Percentiles rank a stretch among this genome's conserved stretches.
Conservation (phyloP, 2,797 vertebrate genomes). For the Mus minutoides region DNA sequence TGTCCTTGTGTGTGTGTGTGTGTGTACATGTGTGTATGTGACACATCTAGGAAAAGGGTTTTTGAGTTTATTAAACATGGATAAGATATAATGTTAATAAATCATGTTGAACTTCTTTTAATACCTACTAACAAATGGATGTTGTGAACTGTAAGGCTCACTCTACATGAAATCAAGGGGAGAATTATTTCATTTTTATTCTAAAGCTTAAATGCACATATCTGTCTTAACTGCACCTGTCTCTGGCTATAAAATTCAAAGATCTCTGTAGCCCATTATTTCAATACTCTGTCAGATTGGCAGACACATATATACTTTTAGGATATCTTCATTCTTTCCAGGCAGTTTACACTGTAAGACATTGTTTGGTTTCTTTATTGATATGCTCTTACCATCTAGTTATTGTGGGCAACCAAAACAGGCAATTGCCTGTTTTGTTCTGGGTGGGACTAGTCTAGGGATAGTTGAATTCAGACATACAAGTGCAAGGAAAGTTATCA, state of each 20-base stretch:
- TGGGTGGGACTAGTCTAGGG: not conserved
- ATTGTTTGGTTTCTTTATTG: too few relatives aligned
- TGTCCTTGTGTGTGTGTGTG: not conserved
- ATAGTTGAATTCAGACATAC: not conserved
- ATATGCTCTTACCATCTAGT: not conserved
- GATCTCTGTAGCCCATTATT: not conserved
- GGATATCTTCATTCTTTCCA: not conserved
- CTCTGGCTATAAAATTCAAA: not conserved
- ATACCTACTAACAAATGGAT: not conserved
- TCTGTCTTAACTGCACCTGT: not conserved
- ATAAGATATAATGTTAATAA: not conserved
- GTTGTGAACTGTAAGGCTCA: not conserved
- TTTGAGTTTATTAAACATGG: not conserved
- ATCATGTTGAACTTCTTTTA: not conserved
- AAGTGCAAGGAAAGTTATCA: not conserved
- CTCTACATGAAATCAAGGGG: not conserved
- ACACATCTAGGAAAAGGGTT: not conserved
- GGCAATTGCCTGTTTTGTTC: not conserved
- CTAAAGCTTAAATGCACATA: not conserved
- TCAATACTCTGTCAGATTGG: not conserved
- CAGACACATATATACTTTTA: not conserved
- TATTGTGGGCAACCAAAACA: not conserved
- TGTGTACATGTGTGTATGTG: too few relatives aligned
- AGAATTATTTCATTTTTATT: conserved; percentile 2
- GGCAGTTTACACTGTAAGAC: not conserved